Evolutionary conservation across 2,113 vertebrate species (phyloP).

Genomic region (Pao palembangensis): DNA sequence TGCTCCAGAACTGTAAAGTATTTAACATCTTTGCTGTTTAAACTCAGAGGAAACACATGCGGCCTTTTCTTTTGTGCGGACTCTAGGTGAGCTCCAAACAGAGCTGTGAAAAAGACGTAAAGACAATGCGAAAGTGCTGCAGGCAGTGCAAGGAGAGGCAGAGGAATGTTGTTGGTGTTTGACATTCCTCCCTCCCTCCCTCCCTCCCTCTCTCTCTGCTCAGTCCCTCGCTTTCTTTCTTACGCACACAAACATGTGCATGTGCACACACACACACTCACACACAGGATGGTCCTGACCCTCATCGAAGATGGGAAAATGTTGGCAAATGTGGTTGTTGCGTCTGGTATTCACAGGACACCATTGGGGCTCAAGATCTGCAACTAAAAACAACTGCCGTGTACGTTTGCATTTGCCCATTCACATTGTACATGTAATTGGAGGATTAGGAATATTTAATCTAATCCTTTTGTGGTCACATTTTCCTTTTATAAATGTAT

Average conservation of each 20-base stretch:
- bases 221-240: conserved; percentile 18
- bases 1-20: neutral
- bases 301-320: too few species aligned
- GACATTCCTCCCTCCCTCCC: conserved; percentile 72
- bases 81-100: conserved; percentile 52
- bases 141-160: conserved; percentile 71
- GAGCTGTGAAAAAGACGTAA: conserved; percentile 58
- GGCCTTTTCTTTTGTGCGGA: conserved; percentile 26
- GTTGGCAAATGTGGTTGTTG: too few species aligned
- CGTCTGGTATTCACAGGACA: too few species aligned
- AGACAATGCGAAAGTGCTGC: conserved; percentile 69
- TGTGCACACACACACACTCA: conserved; percentile 1
- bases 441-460: too few species aligned
- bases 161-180: conserved; percentile 81
- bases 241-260: conserved; percentile 8
- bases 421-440: too few species aligned
- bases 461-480: too few species aligned
- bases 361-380: too few species aligned
- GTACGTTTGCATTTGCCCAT: too few species aligned
- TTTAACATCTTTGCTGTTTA: conserved; percentile 2
- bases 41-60: conserved; percentile 13
- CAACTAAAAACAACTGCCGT: too few species aligned
- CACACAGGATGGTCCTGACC: neutral
- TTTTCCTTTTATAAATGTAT: too few species aligned
- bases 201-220: conserved; percentile 56